Base-by-base conservation (phyloP, 2,797 vertebrate genomes). In the Rhyacichthys aspro region DNA sequence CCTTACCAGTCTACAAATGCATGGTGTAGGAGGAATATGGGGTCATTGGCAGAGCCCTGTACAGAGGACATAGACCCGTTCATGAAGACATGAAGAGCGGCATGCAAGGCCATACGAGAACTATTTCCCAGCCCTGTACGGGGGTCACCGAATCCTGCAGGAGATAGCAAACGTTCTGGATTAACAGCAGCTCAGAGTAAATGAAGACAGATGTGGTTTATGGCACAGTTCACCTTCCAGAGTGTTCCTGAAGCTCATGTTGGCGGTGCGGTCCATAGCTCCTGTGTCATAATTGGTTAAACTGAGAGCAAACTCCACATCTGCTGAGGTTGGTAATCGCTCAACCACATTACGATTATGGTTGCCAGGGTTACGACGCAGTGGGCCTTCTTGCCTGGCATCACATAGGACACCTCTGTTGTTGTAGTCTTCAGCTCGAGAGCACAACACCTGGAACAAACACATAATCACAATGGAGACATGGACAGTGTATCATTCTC, bases 211-310 rank as follows among this genome's bases (percentile, higher is more conserved):
- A 43, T 32, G 28, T n/a, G 5, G 36, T 9, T 10, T 32, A 32
- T 44, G 53, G 14, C 45, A 12, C 14, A 36, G 18, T 55, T 49
- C 55, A 33, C 96, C 97, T 94, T 98, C 97, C 79, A 98, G 59
- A 32, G 95, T 96, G 79, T 98, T 98, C 82, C 96, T 91, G 89
- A 98, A 98, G 84, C 97, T 98, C 89, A 94, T 94, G 86, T 98
- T 95, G 46, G 97, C 94, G 44, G 77, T 77, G 86, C 88, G 94
- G 78, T 98, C 94, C 96, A 97, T 95, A 66, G 94, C 15, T 47
- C 87, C 94, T 0, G 95, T 93, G 85, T 98, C 97, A 63, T 98
- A 98, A 17, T 93, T 79, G 1, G 83, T 78, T 71, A 98, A 74
- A 14, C 90, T 91, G 23, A 98, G 74, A 15, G 95, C 94, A 69